Evolutionary conservation across 1,140 invertebrate genomes (phyloP).

Genomic region (Aphelinus certus): DNA sequence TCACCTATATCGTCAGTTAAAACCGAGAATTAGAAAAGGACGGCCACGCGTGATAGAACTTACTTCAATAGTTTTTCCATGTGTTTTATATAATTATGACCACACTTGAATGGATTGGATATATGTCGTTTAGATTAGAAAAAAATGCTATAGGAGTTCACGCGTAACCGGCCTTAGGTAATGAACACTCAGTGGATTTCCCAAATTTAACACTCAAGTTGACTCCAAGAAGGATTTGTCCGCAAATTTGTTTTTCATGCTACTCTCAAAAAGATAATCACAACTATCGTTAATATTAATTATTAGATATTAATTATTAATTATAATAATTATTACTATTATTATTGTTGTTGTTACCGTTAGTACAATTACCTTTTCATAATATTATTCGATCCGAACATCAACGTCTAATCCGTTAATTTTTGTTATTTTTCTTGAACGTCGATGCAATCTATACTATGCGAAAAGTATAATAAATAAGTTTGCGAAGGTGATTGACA

Average conservation of each 20-base stretch:
- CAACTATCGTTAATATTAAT: constrained; percentile 31
- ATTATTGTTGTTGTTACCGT: constrained; percentile 29
- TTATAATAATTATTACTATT: constrained; percentile 31
- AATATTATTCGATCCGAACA: constrained; percentile 15
- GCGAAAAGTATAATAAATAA: constrained; percentile 26
- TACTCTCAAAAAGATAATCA: constrained; percentile 2
- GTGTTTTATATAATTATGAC: no score
- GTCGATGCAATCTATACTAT: constrained; percentile 8
- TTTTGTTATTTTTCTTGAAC: constrained; percentile 2
- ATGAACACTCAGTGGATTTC: constrained; percentile 34
- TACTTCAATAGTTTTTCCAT: background rate
- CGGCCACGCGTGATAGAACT: constrained; percentile 16
- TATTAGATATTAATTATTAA: constrained; percentile 34
- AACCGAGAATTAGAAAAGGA: background rate
- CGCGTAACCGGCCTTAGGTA: constrained; percentile 9
- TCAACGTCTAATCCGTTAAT: background rate
- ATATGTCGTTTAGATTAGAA: no score
- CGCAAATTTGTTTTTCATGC: background rate
- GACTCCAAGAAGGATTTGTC: background rate
- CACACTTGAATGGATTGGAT: no score
- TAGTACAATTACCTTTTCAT: constrained; percentile 29
- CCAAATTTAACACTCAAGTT: background rate
- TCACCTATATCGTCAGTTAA: background rate
- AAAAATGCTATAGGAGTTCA: background rate
- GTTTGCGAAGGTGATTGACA: constrained; percentile 31